Conservation (phyloP, 2,797 vertebrate species). For the Cyclopterus lumpus region DNA sequence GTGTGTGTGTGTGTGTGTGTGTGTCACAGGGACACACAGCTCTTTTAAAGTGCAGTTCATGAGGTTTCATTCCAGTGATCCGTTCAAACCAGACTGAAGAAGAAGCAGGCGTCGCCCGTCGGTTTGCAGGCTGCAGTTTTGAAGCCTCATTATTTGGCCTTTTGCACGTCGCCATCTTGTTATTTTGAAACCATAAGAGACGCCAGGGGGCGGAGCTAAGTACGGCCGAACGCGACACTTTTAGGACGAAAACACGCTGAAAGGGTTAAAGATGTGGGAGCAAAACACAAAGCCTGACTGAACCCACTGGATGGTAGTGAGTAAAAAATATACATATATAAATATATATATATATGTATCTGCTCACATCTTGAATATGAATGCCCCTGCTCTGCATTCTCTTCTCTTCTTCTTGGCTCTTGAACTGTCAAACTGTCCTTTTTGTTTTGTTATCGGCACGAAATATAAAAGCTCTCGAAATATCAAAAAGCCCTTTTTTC, state of each 20-base stretch:
- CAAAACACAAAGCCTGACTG: too few species aligned
- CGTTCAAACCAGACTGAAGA: not conserved
- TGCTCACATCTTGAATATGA: slow-evolving; percentile 73
- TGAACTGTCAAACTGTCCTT: slow-evolving; percentile 73
- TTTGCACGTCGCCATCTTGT: not conserved
- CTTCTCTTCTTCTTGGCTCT: slow-evolving; percentile 54
- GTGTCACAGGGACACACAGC: slow-evolving; percentile 1
- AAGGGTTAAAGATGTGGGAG: too few species aligned
- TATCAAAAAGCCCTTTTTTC: slow-evolving; percentile 51
- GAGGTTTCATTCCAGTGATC: not conserved
- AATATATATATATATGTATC: too few species aligned
- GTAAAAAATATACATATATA: too few species aligned
- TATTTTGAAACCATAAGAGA: not conserved
- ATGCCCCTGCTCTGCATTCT: slow-evolving; percentile 57
- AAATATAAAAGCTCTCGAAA: slow-evolving; percentile 68
- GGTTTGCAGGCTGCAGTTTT: not conserved
- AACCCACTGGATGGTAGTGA: too few species aligned
- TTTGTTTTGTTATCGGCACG: slow-evolving; percentile 63
- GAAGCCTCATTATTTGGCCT: not conserved
- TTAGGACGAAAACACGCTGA: too few species aligned
- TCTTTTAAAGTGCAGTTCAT: not conserved
- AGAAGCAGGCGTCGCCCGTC: not conserved
- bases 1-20: slow-evolving; percentile 7
- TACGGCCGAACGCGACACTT: too few species aligned
- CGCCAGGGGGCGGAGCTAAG: too few species aligned